phyloP scores from a whole-genome alignment of 2,113 vertebrate genomes.

The Cyanoramphus novaezelandiae region DNA sequence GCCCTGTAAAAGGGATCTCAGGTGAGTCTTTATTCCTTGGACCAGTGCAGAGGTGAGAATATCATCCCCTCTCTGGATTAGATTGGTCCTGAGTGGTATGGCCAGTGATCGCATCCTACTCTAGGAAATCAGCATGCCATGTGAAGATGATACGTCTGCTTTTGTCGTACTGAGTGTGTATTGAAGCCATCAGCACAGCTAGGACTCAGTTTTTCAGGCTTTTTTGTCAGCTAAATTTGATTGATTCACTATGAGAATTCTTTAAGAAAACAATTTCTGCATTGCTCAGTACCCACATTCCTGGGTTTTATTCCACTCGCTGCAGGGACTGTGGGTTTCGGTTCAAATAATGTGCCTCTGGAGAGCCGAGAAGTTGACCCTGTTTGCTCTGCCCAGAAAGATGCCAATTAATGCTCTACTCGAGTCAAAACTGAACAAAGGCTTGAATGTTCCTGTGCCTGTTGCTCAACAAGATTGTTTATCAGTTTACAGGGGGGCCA shows the following conservation, averaged over 20 bases:
- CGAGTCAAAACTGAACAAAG: slow-evolving; percentile 45
- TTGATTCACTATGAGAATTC: not conserved
- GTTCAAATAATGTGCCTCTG: not conserved
- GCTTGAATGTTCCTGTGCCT: slow-evolving; percentile 1
- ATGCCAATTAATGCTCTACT: slow-evolving; percentile 13
- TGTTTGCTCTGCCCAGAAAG: slow-evolving; percentile 23
- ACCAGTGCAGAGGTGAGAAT: not conserved
- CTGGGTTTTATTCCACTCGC: not conserved
- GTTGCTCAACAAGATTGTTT: slow-evolving; percentile 48
- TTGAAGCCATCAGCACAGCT: not conserved
- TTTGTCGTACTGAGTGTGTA: not conserved
- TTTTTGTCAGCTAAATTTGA: not conserved
- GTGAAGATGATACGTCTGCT: not conserved
- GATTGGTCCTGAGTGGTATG: not conserved
- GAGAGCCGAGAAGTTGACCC: not conserved
- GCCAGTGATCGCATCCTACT: not conserved
- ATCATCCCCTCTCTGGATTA: not conserved
- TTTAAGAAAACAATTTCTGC: not conserved
- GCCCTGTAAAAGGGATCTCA: not conserved
- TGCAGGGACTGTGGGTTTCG: not conserved
- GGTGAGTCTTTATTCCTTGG: not conserved
- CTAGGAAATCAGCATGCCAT: not conserved
- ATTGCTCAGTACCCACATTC: not conserved
- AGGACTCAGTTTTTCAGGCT: not conserved
- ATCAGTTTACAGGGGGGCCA: slow-evolving; percentile 37